Percentiles rank a stretch among this genome's conserved stretches.
phyloP scores from a whole-genome alignment of 1,140 invertebrate species.

The Drosophila tropicalis region DNA sequence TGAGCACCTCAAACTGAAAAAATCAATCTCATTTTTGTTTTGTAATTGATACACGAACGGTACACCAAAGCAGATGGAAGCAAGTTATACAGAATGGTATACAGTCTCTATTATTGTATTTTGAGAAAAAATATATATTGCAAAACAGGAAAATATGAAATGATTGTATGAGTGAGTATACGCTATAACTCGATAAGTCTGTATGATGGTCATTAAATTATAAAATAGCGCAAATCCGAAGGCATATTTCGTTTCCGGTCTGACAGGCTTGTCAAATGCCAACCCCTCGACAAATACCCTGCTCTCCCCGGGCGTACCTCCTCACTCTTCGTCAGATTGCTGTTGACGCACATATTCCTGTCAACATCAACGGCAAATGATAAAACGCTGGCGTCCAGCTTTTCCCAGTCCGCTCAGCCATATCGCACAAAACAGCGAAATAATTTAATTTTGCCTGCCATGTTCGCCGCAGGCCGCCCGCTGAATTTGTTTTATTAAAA shows the following conservation, averaged over 20 bases:
- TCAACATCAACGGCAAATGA: slow-evolving; percentile 70
- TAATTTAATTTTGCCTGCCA: slow-evolving; percentile 79
- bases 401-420: slow-evolving; percentile 32
- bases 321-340: not conserved
- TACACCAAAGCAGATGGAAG: too few species aligned
- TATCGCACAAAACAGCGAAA: slow-evolving; percentile 52
- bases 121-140: slow-evolving; percentile 38
- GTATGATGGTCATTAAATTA: slow-evolving; percentile 62
- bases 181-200: not conserved
- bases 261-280: slow-evolving; percentile 61
- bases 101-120: too few species aligned
- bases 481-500: slow-evolving; percentile 81
- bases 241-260: slow-evolving; percentile 28
- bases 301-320: not conserved
- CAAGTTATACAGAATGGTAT: too few species aligned
- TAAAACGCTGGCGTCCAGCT: slow-evolving; percentile 67
- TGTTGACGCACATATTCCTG: slow-evolving; percentile 38
- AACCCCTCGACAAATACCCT: not conserved
- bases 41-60: too few species aligned
- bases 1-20: not conserved
- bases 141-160: slow-evolving; percentile 13
- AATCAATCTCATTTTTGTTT: not conserved
- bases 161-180: not conserved
- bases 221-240: slow-evolving; percentile 37
- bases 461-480: slow-evolving; percentile 74